These are phyloP conservation scores for Lathronympha strigana DNA, from an alignment of 2,888 invertebrate genomes.

Conservation along the genomic window DNA sequence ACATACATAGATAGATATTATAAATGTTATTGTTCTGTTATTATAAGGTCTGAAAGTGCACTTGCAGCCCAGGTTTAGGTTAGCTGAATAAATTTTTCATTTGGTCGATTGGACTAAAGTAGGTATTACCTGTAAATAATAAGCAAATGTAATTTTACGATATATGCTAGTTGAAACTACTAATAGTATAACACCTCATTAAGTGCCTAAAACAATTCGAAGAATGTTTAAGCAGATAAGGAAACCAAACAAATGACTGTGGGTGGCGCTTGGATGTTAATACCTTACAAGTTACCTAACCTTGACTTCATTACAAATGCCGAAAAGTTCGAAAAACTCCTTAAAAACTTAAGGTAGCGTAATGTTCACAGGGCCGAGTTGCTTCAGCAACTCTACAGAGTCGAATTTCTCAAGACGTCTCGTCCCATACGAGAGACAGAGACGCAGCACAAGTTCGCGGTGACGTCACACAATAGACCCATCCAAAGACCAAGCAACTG, in stretches of 20 bases:
- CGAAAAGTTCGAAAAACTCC: slow-evolving; percentile 13
- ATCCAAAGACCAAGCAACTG: slow-evolving; percentile 60
- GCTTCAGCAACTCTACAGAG: slow-evolving; percentile 28
- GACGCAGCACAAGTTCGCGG: slow-evolving; percentile 57
- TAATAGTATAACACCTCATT: slow-evolving; percentile 17
- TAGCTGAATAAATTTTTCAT: no score
- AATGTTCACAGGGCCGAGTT: slow-evolving; percentile 5
- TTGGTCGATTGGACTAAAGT: no score
- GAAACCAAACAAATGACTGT: slow-evolving; percentile 34
- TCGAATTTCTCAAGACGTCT: slow-evolving; percentile 42
- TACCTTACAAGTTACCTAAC: slow-evolving; percentile 15
- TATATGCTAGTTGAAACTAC: slow-evolving; percentile 4
- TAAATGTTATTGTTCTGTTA: no score
- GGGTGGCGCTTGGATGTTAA: slow-evolving; percentile 14
- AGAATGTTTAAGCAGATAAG: slow-evolving; percentile 35
- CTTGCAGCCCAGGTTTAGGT: no score
- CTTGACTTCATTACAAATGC: slow-evolving; percentile 18
- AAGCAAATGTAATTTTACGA: no score
- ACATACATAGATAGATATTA: no score
- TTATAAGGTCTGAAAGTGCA: no score
- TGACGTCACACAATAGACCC: slow-evolving; percentile 69
- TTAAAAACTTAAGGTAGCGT: slow-evolving; percentile 13
- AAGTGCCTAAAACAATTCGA: slow-evolving; percentile 26
- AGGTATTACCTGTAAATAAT: no score
- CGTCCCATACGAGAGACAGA: slow-evolving; percentile 56